Evolutionary conservation across 2,888 invertebrate species (phyloP).

Genomic region (Dynastes grantii): DNA sequence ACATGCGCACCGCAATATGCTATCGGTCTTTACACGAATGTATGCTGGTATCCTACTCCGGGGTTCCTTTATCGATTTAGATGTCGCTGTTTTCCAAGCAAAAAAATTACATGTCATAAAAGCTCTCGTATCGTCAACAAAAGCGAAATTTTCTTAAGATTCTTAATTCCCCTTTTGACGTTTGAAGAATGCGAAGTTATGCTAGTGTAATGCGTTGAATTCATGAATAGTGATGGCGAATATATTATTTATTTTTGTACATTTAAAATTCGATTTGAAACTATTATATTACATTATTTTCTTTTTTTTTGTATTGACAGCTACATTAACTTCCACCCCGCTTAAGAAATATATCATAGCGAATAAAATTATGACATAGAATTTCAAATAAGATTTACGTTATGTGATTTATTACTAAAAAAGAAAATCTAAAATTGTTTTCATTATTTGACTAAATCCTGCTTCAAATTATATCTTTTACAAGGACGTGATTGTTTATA

Average conservation of each 20-base stretch:
- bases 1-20: not conserved
- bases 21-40: not conserved
- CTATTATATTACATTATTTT: not conserved
- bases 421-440: too few species aligned
- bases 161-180: slow-evolving; percentile 9
- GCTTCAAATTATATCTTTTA: too few species aligned
- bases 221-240: slow-evolving; percentile 8
- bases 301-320: not conserved
- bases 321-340: not conserved
- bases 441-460: too few species aligned
- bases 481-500: too few species aligned
- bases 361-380: too few species aligned
- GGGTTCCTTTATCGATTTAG: not conserved
- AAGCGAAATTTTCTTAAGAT: slow-evolving; percentile 10
- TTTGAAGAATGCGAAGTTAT: slow-evolving; percentile 4
- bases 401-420: too few species aligned
- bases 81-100: not conserved
- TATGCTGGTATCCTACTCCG: not conserved
- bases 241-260: not conserved
- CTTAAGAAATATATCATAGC: too few species aligned
- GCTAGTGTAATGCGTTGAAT: not conserved
- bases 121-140: not conserved
- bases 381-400: too few species aligned
- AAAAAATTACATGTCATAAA: slow-evolving; percentile 20
- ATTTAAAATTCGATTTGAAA: not conserved